Conservation (phyloP, 2,888 invertebrate genomes). For the Saturnia pavonia region DNA sequence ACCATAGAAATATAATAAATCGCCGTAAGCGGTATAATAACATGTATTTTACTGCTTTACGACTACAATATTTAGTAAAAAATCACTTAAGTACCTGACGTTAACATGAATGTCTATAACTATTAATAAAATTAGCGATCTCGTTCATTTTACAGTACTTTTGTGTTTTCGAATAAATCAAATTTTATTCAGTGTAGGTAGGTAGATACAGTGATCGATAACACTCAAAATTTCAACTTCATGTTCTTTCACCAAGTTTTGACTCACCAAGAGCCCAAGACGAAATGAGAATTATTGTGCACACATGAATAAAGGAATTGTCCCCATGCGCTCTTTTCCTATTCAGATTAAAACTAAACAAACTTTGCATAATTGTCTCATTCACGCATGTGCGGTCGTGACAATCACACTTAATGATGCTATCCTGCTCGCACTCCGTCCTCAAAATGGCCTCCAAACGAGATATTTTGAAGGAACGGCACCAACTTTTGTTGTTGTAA, state of each 20-base stretch:
- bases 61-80: too few species aligned
- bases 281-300: conserved; percentile 36
- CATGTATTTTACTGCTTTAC: too few species aligned
- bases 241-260: background rate
- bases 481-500: conserved; percentile 81
- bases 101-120: background rate
- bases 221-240: background rate
- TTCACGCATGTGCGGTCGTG: conserved; percentile 69
- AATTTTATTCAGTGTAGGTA: too few species aligned
- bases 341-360: conserved; percentile 75
- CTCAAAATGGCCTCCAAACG: conserved; percentile 82
- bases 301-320: conserved; percentile 47
- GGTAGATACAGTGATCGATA: background rate
- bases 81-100: background rate
- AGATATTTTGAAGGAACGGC: conserved; percentile 81
- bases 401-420: conserved; percentile 47
- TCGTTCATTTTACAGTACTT: background rate
- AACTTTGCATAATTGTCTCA: conserved; percentile 80
- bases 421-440: conserved; percentile 72
- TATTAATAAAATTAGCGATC: background rate
- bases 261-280: conserved; percentile 1
- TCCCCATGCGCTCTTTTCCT: conserved; percentile 60
- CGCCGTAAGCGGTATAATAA: too few species aligned
- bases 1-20: too few species aligned
- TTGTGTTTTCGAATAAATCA: too few species aligned